Evolutionary conservation across 2,797 vertebrate species (phyloP).

Genomic region (Sebastes hopkinsi): DNA sequence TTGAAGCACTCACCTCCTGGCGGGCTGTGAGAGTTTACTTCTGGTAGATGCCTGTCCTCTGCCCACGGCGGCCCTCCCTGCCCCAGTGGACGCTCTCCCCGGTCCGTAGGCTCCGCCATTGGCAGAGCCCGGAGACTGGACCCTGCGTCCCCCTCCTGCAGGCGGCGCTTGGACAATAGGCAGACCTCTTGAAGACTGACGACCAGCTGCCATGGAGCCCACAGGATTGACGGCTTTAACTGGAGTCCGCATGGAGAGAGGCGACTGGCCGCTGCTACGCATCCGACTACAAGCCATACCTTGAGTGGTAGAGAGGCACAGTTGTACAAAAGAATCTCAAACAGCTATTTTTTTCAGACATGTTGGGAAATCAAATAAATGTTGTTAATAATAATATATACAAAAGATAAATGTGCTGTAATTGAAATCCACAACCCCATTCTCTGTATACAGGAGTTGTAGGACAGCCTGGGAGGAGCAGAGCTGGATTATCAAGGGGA

Average conservation of each 20-base stretch:
- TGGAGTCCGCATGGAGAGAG: conserved; percentile 82
- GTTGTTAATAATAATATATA: neutral
- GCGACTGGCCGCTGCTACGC: conserved; percentile 84
- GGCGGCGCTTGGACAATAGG: conserved; percentile 76
- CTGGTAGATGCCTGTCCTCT: conserved; percentile 78
- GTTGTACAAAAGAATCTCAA: neutral
- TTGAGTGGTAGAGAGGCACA: conserved; percentile 49
- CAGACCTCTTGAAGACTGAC: conserved; percentile 83
- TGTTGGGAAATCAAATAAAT: neutral
- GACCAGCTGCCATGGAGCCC: conserved; percentile 74
- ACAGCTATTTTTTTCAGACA: neutral
- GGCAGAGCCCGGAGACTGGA: conserved; percentile 79
- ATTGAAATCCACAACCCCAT: neutral
- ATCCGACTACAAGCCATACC: conserved; percentile 84
- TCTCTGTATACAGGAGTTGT: conserved; percentile 1
- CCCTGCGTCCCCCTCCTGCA: conserved; percentile 70
- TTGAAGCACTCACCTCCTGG: conserved; percentile 81
- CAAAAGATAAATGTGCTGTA: neutral
- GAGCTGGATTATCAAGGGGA: neutral
- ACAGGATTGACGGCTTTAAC: conserved; percentile 84
- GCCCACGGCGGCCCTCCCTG: conserved; percentile 68
- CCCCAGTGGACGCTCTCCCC: conserved; percentile 57
- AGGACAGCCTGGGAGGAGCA: conserved; percentile 7
- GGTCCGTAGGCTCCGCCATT: conserved; percentile 71
- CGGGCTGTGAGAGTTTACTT: conserved; percentile 82